Conservation (phyloP, 2,797 vertebrate species). For the Pseudocheirus occidentalis region DNA sequence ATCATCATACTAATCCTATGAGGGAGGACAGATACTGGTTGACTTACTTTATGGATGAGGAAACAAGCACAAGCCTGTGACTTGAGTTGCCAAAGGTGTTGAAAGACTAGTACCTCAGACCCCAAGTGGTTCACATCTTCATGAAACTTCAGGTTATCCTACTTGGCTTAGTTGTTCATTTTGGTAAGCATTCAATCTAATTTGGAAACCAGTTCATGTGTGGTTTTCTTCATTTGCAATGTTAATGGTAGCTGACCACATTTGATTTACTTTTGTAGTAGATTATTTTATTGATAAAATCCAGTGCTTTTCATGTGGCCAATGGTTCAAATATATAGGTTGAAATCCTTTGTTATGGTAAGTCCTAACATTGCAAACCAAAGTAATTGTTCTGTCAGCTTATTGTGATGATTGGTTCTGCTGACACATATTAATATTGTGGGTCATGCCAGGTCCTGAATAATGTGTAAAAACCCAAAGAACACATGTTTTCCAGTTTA, state of each 20-base stretch:
- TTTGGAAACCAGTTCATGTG: not conserved
- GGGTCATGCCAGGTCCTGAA: slow-evolving; percentile 46
- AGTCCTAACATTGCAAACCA: not conserved
- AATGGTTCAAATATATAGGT: not conserved
- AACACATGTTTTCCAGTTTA: not conserved
- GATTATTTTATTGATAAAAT: not conserved
- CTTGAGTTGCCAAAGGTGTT: not conserved
- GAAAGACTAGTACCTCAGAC: not conserved
- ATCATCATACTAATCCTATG: not conserved
- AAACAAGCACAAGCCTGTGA: not conserved
- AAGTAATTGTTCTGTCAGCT: slow-evolving; percentile 1
- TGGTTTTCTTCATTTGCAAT: not conserved
- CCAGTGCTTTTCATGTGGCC: not conserved
- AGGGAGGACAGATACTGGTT: not conserved
- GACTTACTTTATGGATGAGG: not conserved
- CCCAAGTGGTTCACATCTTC: not conserved
- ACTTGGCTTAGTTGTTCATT: not conserved
- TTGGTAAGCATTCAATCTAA: not conserved
- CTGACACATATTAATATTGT: slow-evolving; percentile 14
- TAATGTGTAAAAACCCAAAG: slow-evolving; percentile 15
- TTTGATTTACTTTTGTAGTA: not conserved
- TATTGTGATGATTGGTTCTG: not conserved
- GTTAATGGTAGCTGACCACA: accelerated
- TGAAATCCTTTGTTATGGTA: not conserved
- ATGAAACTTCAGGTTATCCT: not conserved